A percentile compares a stretch with the other conserved stretches of the same genome.
Conservation (phyloP, 92 coral and sea anemone genomes). For the Bergia sp. region DNA sequence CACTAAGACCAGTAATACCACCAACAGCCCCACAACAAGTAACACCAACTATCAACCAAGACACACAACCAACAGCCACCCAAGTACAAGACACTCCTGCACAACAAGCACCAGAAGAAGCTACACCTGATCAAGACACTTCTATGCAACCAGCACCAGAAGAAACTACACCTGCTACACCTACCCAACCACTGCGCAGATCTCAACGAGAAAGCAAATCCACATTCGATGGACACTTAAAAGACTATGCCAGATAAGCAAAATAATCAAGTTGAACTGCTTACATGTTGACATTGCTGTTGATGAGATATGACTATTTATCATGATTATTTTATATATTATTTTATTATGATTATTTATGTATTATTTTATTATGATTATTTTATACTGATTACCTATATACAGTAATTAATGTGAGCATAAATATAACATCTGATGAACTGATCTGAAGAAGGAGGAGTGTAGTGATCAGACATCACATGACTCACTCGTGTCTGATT, state of each 20-base stretch:
- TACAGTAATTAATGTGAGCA: too few relatives aligned
- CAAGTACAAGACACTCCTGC: too few relatives aligned
- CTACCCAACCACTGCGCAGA: constrained; percentile 40
- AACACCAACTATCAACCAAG: constrained; percentile 16
- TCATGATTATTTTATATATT: background rate
- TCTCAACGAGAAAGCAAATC: constrained; percentile 58
- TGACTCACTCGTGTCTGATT: too few relatives aligned
- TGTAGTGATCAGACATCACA: constrained; percentile 30
- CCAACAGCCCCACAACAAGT: background rate
- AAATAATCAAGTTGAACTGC: constrained; percentile 21
- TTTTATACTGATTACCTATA: too few relatives aligned
- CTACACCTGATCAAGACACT: background rate
- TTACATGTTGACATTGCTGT: background rate
- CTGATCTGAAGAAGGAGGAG: constrained; percentile 43
- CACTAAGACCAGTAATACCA: background rate
- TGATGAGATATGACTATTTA: background rate
- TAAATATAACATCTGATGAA: background rate
- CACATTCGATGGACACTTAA: constrained; percentile 49
- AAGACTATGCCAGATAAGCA: constrained; percentile 44
- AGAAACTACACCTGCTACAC: background rate
- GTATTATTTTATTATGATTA: constrained; percentile 3
- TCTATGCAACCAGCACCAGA: constrained; percentile 22
- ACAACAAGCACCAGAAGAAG: constrained; percentile 21
- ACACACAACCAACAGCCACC: too few relatives aligned
- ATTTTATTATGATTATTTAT: constrained; percentile 7